These are phyloP conservation scores for Phaethon lepturus DNA, from an alignment of 2,113 vertebrate species.

Conservation along the genomic window DNA sequence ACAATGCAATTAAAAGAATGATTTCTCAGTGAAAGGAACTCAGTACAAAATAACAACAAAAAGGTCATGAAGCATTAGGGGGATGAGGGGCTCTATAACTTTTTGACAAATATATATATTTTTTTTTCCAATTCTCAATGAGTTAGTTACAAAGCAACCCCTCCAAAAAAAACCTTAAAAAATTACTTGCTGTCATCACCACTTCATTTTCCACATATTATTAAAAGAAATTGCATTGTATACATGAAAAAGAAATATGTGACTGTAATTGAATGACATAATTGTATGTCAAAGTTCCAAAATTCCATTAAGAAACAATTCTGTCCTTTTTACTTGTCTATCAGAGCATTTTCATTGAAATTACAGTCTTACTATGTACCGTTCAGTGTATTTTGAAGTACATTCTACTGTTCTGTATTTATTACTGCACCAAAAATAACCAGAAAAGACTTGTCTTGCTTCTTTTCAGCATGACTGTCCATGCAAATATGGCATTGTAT, in stretches of 20 bases:
- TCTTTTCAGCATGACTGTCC: neutral
- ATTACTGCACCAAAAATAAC: neutral
- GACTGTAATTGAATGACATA: neutral
- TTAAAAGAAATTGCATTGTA: neutral
- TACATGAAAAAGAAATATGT: neutral
- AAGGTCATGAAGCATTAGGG: neutral
- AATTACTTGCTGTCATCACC: neutral
- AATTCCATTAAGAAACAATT: neutral
- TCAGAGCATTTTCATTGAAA: neutral
- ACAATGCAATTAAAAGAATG: neutral
- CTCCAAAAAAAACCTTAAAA: neutral
- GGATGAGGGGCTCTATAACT: neutral
- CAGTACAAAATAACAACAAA: neutral
- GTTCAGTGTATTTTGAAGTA: neutral
- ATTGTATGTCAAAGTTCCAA: neutral
- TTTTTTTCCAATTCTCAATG: neutral
- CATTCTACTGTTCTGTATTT: neutral
- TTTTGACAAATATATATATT: neutral
- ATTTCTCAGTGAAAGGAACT: neutral
- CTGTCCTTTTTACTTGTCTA: neutral
- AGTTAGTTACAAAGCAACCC: neutral
- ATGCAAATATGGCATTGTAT: neutral
- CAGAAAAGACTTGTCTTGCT: neutral
- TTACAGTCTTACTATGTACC: neutral
- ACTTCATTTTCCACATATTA: neutral